These are phyloP conservation scores for Thereuonema tuberculata DNA, from an alignment of 1,140 invertebrate genomes.

Conservation along the genomic window DNA sequence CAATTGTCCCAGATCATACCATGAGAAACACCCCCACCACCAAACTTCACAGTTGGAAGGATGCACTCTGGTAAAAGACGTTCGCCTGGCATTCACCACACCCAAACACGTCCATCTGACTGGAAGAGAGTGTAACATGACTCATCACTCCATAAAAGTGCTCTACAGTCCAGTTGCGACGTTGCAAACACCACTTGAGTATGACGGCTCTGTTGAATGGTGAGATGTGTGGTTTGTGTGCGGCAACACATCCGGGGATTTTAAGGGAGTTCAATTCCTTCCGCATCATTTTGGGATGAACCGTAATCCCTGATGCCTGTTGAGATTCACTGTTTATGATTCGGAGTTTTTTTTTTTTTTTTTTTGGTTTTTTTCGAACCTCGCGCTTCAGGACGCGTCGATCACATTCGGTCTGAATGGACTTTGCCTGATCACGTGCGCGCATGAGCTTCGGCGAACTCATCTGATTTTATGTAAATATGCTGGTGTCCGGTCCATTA, in stretches of 20 bases:
- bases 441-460: too few relatives aligned
- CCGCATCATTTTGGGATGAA: background rate
- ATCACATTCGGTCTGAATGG: too few relatives aligned
- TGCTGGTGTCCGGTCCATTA: too few relatives aligned
- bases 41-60: slow-evolving; percentile 1
- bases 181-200: background rate
- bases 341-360: background rate
- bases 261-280: background rate
- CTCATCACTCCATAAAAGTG: background rate
- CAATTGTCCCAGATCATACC: too few relatives aligned
- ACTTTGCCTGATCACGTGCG: too few relatives aligned
- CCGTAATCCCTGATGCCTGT: background rate
- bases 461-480: too few relatives aligned
- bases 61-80: background rate
- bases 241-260: background rate
- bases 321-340: too few relatives aligned
- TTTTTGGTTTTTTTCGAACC: background rate
- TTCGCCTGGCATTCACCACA: background rate
- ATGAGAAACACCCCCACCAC: background rate
- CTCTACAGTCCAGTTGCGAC: background rate
- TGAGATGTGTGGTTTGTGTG: background rate
- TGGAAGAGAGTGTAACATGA: slow-evolving; percentile 3
- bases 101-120: slow-evolving; percentile 3
- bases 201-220: background rate
- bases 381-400: background rate